Conservation (phyloP, 2,888 invertebrate species). For the Drosophila diplacantha region DNA sequence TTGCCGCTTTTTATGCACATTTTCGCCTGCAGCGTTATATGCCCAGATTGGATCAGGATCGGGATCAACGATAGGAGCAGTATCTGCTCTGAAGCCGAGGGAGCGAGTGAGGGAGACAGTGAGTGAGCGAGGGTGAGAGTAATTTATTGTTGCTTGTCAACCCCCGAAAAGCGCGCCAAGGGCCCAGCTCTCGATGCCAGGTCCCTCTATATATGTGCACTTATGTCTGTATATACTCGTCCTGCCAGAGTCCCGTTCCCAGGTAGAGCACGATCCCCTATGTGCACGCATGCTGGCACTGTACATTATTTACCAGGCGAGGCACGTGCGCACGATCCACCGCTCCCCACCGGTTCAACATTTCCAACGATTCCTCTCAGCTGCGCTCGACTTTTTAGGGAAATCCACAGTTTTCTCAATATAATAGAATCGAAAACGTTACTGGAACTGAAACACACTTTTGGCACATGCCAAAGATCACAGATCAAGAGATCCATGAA, state of each 20-base stretch:
- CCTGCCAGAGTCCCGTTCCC: constrained; percentile 11
- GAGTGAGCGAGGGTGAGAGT: constrained; percentile 37
- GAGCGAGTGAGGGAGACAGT: constrained; percentile 6
- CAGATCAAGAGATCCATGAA: neutral
- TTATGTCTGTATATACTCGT: constrained; percentile 3
- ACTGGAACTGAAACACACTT: constrained; percentile 44
- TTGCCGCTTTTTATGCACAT: constrained; percentile 7
- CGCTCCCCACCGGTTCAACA: constrained; percentile 47
- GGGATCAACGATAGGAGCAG: constrained; percentile 13
- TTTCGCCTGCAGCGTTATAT: constrained; percentile 19
- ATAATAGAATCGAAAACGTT: constrained; percentile 20
- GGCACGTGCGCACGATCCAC: constrained; percentile 36
- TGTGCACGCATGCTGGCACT: constrained; percentile 14
- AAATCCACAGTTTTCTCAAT: constrained; percentile 42
- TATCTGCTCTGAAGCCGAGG: neutral
- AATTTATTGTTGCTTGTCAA: constrained; percentile 40
- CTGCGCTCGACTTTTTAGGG: constrained; percentile 31
- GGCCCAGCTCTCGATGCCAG: constrained; percentile 11
- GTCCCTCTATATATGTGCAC: neutral
- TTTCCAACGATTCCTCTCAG: constrained; percentile 11
- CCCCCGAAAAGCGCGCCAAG: constrained; percentile 37
- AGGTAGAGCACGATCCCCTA: constrained; percentile 42
- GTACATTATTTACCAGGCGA: constrained; percentile 14
- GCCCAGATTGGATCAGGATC: constrained; percentile 26
- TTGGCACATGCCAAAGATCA: constrained; percentile 55